These are phyloP conservation scores for Schizopygopsis malacanthus DNA, from an alignment of 2,797 vertebrate genomes.

Conservation along the genomic window DNA sequence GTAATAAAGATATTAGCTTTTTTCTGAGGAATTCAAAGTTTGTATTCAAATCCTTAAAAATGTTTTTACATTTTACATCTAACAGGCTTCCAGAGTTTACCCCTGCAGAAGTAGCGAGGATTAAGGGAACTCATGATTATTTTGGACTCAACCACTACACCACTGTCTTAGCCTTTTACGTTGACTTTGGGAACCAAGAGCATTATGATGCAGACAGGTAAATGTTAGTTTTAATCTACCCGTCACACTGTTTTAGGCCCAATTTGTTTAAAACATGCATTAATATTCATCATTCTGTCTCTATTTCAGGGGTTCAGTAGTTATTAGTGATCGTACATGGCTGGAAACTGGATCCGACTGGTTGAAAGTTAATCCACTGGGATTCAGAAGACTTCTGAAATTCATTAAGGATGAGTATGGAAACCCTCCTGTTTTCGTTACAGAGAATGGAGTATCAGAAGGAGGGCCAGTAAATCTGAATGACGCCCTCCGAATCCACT, in stretches of 20 bases:
- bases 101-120: slow-evolving; percentile 86
- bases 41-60: neutral
- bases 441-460: slow-evolving; percentile 92
- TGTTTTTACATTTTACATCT: neutral
- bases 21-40: neutral
- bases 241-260: neutral
- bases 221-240: neutral
- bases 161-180: slow-evolving; percentile 84
- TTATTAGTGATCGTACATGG: slow-evolving; percentile 86
- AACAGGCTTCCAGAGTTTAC: slow-evolving; percentile 93
- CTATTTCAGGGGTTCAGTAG: slow-evolving; percentile 79
- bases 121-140: slow-evolving; percentile 93
- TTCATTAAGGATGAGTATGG: slow-evolving; percentile 93
- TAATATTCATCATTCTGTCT: neutral
- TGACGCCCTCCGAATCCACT: slow-evolving; percentile 83
- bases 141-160: slow-evolving; percentile 97
- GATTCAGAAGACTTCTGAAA: slow-evolving; percentile 88
- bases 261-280: neutral
- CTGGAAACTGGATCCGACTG: slow-evolving; percentile 87
- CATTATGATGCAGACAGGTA: slow-evolving; percentile 93
- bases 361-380: slow-evolving; percentile 90
- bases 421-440: slow-evolving; percentile 88
- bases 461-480: slow-evolving; percentile 79
- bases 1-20: slow-evolving; percentile 69
- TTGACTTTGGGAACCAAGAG: slow-evolving; percentile 76